Evolutionary conservation across 2,888 invertebrate genomes (phyloP), one percentile per base, ranked within the genome.

Genomic region (Chorisops tibialis): DNA sequence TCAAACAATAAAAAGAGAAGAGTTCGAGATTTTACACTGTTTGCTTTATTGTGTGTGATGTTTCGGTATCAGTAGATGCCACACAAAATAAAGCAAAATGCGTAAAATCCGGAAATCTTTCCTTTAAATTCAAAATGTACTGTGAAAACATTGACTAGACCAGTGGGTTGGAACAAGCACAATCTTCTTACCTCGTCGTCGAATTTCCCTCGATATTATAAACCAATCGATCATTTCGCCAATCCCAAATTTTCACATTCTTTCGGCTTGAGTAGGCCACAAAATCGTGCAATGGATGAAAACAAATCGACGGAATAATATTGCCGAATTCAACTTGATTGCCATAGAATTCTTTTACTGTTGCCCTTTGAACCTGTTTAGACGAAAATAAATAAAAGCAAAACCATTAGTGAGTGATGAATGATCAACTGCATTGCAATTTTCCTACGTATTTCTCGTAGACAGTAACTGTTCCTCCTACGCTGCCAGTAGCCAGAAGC

Each of bases 221-320:
- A 3, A 59, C 11, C 7, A 59, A n/a, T 47, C 38, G 19, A 59
- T 59, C 19, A 22, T 59, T 59, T 38, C 49, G 19, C 59, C 59
- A 59, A 38, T 59, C 59, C 59, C 59, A 59, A 21, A 59, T 59
- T 59, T 48, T 47, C 4, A 59, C 59, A 14, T 59, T 48, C 12
- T 30, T 21, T 9, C 59, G 37, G 24, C 48, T 59, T 14, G 59
- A 59, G 21, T 59, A 59, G 1, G 59, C 59, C 2, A 59, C 59
- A 24, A 59, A 59, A 22, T 59, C 59, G 22, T 59, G 47, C 7
- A 48, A 3, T 1, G 59, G 59, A 59, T 59, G 59, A 19, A 59
- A 59, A 21, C 59, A 59, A 30, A 59, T 49, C 14, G 59, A 59
- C 4, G 59, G 59, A 16, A 59, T 59, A 12, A 59, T 59, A 16